Base-by-base conservation (phyloP, 2,113 vertebrate genomes). In the Holacanthus passer region DNA sequence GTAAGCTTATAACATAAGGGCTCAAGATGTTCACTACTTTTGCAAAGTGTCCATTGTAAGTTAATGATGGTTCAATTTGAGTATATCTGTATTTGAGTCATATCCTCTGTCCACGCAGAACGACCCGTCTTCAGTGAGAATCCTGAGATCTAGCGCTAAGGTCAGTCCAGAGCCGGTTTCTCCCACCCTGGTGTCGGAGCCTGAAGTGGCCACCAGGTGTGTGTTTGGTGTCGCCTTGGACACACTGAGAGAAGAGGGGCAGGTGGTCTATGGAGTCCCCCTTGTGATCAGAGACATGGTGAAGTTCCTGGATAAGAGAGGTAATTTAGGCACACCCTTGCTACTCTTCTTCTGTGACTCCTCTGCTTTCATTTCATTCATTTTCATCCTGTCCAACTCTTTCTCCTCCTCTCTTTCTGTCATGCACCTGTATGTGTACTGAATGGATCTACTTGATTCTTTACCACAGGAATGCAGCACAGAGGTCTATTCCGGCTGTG, bases 401-500 rank as follows among this genome's bases (percentile, higher is more conserved):
- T 7, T 11, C 22, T 24, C 24, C 19, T 14, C 45, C 24, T 62
- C 7, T 7, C 31, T 50, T 68, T 10, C 4, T 7, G 3, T 10
- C 39, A 6, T 31, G 41, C 50, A 48, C 35, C 2, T 52, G 22
- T 17, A 11, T 69, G 7, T 45, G 20, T 24, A 7, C 14, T 27
- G 48, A 59, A 7, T 68, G 31, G 31, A 32, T 47, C 6, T 24
- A 1, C 3, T n/a, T 19, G n/a, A 86, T 27, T 75, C 6, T 7
- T 37, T 16, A 3, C 27, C 4, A 24, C 65, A 97, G 96, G 96
- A 60, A 85, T 97, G 87, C 85, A 95, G 2, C 93, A 29, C 11
- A 87, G 85, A 0, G 96, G 96, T 31, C 85, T 97, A 66, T 97
- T 97, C 79, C 90, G 94, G 10, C 74, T 96, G 66, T 91, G 92